A percentile compares a stretch with the other conserved stretches of the same genome.
phyloP scores from a whole-genome alignment of 1,140 invertebrate species.

The Pachypsylla venusta region DNA sequence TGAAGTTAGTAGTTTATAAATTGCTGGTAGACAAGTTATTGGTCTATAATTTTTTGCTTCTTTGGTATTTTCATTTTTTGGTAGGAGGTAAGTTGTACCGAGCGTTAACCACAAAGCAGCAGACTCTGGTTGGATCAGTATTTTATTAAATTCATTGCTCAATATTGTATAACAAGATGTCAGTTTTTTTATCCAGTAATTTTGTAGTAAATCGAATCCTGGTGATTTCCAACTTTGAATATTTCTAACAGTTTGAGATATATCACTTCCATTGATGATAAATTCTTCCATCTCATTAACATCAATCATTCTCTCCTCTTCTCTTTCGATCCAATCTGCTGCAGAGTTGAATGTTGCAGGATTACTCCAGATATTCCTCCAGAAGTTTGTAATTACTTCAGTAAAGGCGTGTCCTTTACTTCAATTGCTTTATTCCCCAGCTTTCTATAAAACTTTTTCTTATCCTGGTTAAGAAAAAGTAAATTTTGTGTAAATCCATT shows the following conservation, averaged over 20 bases:
- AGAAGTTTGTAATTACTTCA: background rate
- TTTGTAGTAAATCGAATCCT: slow-evolving; percentile 14
- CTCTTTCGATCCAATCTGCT: background rate
- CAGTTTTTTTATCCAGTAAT: slow-evolving; percentile 22
- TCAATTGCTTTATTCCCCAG: too few relatives aligned
- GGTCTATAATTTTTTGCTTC: slow-evolving; percentile 15
- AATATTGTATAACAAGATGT: slow-evolving; percentile 7
- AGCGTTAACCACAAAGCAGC: background rate
- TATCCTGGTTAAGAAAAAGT: too few relatives aligned
- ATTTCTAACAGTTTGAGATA: background rate
- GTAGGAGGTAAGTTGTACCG: slow-evolving; percentile 19
- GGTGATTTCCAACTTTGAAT: background rate
- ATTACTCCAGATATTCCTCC: background rate
- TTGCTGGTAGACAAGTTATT: slow-evolving; percentile 11
- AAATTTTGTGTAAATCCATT: too few relatives aligned
- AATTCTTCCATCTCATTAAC: background rate
- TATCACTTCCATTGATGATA: background rate
- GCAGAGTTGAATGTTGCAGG: background rate
- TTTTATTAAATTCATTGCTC: background rate
- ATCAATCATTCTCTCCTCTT: background rate
- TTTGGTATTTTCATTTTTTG: slow-evolving; percentile 15
- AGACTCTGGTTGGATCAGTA: background rate
- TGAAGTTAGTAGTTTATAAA: slow-evolving; percentile 15
- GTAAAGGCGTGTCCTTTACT: too few relatives aligned
- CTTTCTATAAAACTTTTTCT: too few relatives aligned